A percentile compares a stretch with the other conserved stretches of the same genome.
Evolutionary conservation across 2,797 vertebrate genomes (phyloP).

Genomic region (Protonibea diacanthus): DNA sequence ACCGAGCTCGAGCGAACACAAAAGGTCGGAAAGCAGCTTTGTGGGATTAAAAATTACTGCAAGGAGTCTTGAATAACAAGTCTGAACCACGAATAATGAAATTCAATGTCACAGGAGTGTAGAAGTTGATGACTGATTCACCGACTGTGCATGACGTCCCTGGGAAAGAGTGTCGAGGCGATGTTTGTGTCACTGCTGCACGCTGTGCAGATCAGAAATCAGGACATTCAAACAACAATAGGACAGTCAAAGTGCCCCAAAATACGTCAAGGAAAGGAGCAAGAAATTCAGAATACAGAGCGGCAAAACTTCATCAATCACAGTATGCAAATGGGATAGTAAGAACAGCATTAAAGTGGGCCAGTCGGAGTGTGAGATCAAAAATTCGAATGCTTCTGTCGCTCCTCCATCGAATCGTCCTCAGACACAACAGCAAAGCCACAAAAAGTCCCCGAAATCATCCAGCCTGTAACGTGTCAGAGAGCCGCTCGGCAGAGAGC

Average conservation of each 20-base stretch:
- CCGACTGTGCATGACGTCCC: constrained; percentile 36
- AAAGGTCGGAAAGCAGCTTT: constrained; percentile 57
- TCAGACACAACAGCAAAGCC: neutral
- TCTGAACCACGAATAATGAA: constrained; percentile 54
- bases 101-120: constrained; percentile 36
- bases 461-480: constrained; percentile 14
- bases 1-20: constrained; percentile 47
- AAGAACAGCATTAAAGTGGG: constrained; percentile 19
- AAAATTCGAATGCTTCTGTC: constrained; percentile 45
- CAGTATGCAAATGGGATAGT: constrained; percentile 14
- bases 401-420: constrained; percentile 11
- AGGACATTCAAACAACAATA: neutral
- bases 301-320: neutral
- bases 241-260: neutral
- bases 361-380: constrained; percentile 29
- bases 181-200: neutral
- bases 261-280: neutral
- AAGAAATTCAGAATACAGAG: neutral
- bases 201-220: neutral
- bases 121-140: constrained; percentile 60
- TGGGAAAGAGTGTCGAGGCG: neutral
- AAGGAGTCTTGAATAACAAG: constrained; percentile 65
- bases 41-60: constrained; percentile 69
- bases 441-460: constrained; percentile 14
- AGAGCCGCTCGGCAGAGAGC: constrained; percentile 25